phyloP scores from a whole-genome alignment of 2,113 vertebrate species.

The Hydropotes inermis region DNA sequence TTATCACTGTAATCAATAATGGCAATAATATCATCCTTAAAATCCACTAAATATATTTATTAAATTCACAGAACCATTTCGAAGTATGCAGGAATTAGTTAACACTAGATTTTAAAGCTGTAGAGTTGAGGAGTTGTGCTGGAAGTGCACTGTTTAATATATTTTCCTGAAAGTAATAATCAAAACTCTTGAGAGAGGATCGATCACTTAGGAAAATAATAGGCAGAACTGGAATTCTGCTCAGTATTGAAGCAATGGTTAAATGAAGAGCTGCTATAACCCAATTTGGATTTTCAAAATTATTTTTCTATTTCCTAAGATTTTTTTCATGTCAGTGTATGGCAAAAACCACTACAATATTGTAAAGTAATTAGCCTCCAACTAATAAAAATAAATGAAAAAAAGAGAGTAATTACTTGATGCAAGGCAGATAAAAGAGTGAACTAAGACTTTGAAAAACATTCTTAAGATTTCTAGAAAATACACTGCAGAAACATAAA shows the following conservation, averaged over 20 bases:
- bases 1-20: background rate
- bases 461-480: background rate
- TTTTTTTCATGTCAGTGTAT: background rate
- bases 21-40: background rate
- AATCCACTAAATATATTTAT: background rate
- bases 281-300: background rate
- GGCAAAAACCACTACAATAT: too few species aligned
- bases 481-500: background rate
- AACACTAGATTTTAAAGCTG: background rate
- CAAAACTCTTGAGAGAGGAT: background rate
- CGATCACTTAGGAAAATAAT: background rate
- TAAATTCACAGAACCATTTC: background rate
- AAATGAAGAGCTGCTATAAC: background rate
- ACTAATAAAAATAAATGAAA: too few species aligned
- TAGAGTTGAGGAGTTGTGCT: background rate
- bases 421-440: background rate
- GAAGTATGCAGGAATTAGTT: background rate
- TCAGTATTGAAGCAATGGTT: background rate
- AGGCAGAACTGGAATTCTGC: background rate
- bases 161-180: background rate
- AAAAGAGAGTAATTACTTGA: background rate
- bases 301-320: background rate
- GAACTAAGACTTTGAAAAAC: background rate
- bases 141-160: background rate
- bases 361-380: too few species aligned